phyloP scores from a whole-genome alignment of 2,888 invertebrate genomes.

The Phytoseiulus persimilis region DNA sequence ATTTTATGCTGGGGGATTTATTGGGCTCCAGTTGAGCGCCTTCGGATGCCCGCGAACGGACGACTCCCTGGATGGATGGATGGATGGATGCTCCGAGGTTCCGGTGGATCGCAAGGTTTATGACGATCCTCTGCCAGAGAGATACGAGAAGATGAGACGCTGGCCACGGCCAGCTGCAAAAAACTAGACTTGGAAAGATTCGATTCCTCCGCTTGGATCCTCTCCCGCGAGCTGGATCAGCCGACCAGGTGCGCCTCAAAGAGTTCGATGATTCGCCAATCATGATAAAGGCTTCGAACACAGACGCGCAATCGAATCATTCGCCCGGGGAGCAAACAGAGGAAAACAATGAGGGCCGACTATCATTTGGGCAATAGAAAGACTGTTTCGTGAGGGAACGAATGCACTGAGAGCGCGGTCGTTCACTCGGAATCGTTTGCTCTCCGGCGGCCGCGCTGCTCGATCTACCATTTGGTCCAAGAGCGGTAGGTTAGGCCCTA shows the following conservation, averaged over 20 bases:
- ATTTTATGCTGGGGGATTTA: slow-evolving; percentile 37
- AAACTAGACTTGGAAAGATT: background rate
- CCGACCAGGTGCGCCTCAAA: background rate
- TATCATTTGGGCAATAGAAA: background rate
- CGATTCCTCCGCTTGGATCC: background rate
- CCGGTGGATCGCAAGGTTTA: background rate
- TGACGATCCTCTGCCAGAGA: background rate
- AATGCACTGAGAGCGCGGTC: background rate
- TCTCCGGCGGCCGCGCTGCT: background rate
- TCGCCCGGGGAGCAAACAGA: background rate
- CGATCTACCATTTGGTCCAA: background rate
- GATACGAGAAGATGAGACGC: background rate
- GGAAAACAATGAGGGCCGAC: background rate
- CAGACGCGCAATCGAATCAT: background rate
- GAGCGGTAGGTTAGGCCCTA: background rate
- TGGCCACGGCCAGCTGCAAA: background rate
- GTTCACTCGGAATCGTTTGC: background rate
- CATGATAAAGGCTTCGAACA: background rate
- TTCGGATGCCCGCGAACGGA: background rate
- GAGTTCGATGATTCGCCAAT: background rate
- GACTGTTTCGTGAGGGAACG: background rate
- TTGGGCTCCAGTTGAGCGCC: slow-evolving; percentile 11
- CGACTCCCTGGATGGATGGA: background rate
- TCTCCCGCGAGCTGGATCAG: background rate
- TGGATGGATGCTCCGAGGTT: background rate